phyloP scores from a whole-genome alignment of 2,888 invertebrate species.

The Fragum whitleyi region DNA sequence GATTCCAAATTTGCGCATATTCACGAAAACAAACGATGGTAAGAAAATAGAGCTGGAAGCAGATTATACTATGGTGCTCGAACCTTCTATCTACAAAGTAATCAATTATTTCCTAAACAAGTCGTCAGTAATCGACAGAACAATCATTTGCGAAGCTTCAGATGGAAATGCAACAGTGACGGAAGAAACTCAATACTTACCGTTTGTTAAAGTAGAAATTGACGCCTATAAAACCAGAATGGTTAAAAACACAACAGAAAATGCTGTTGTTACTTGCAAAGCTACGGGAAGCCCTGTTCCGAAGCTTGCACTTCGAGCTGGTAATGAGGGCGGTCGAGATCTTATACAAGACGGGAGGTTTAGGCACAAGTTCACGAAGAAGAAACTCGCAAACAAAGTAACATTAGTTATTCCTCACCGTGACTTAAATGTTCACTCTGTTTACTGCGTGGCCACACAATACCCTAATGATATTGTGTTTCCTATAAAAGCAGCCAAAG shows the following conservation, averaged over 20 bases:
- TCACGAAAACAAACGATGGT: background rate
- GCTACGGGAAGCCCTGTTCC: conserved; percentile 20
- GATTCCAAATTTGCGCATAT: background rate
- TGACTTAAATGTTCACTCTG: background rate
- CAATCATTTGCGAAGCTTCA: background rate
- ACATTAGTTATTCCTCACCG: background rate
- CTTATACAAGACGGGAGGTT: background rate
- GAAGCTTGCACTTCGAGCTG: background rate
- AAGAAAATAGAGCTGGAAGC: background rate
- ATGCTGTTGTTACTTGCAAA: conserved; percentile 3
- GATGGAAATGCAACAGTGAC: background rate
- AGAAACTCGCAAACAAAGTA: background rate
- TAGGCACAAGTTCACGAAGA: background rate
- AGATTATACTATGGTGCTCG: background rate
- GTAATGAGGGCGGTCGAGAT: background rate
- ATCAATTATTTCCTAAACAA: background rate
- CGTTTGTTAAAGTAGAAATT: background rate
- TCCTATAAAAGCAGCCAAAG: background rate
- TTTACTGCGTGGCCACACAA: background rate
- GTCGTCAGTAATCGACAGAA: too few relatives aligned
- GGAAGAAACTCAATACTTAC: background rate
- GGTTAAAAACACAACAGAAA: conserved; percentile 9
- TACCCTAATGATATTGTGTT: background rate
- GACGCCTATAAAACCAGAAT: conserved; percentile 14
- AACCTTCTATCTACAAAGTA: background rate